Evolutionary conservation across 2,797 vertebrate genomes (phyloP), one percentile per base, ranked within the genome.

Genomic region (Aeoliscus strigatus): DNA sequence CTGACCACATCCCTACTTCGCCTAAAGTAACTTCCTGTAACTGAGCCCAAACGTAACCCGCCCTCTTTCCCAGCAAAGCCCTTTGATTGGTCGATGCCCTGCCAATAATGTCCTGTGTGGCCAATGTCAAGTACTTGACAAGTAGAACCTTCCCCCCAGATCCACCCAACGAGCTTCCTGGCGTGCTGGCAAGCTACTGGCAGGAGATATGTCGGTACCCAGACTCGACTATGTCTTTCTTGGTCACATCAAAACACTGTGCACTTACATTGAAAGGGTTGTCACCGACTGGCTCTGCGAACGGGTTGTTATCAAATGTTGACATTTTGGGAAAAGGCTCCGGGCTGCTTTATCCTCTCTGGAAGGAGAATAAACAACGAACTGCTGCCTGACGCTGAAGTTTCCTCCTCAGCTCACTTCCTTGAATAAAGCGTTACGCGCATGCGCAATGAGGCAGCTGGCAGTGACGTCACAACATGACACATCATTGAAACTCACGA

Each of bases 191-290:
- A 56, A 12, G 25, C 18, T 48, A 51, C n/a, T 37, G 46, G 50
- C 48, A 11, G 50, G 33, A 44, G 41, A 58, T 60, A 63, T 63
- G 47, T 66, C 63, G 69, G 54, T 36, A 34, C 6, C 36, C 15
- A 31, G 24, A 10, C 27, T 46, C 39, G 23, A 41, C 24, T 48
- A 17, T 14, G 3, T 14, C n/a, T 27, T 17, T 14, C 3, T 6
- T 11, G 5, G 17, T 11, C 1, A 36, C 12, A 33, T 16, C 2
- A 39, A n/a, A 15, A 55, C 42, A 28, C 3, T 3, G 17, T 4
- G 4, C 11, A 70, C 83, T 70, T 81, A 96, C 94, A 80, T 94
- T 90, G 61, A 97, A 96, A 1, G 94, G 94, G 67, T 95, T 95
- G 37, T 91, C 86, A 11, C 79, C 84, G 65, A 76, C 80, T 40